Evolutionary conservation across 2,888 invertebrate species (phyloP).

Genomic region (Incurvaria masculella): DNA sequence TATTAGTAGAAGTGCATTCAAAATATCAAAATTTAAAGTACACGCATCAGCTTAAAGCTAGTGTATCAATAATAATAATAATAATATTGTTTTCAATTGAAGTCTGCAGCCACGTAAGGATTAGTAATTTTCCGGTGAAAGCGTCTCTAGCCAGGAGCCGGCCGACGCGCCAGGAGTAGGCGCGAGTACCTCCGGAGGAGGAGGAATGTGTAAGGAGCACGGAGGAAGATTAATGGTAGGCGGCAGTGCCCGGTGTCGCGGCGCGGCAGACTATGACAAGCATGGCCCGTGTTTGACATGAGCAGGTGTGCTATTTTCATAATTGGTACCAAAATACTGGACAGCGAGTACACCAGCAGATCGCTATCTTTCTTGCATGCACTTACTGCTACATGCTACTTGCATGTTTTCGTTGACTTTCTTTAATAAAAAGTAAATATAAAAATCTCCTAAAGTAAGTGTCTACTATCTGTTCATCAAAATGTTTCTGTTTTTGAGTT

Average conservation of each 20-base stretch:
- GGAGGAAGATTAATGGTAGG: conserved; percentile 47
- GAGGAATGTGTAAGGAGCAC: conserved; percentile 46
- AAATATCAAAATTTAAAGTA: too few relatives aligned
- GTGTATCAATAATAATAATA: not conserved
- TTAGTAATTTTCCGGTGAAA: not conserved
- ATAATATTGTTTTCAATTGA: not conserved
- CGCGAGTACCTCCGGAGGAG: conserved; percentile 24
- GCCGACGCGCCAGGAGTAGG: not conserved
- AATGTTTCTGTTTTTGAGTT: too few relatives aligned
- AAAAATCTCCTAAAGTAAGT: too few relatives aligned
- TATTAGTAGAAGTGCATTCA: too few relatives aligned
- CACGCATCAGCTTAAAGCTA: too few relatives aligned
- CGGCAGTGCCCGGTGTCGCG: conserved; percentile 24
- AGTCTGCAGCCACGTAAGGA: not conserved
- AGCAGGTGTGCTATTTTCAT: conserved; percentile 57
- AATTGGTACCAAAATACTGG: conserved; percentile 32
- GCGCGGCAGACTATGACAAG: conserved; percentile 28
- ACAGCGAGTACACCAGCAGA: too few relatives aligned
- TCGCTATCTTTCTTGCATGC: too few relatives aligned
- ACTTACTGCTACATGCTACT: too few relatives aligned
- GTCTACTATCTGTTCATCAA: too few relatives aligned
- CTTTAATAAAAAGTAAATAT: too few relatives aligned
- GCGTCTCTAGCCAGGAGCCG: not conserved
- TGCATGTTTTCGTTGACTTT: too few relatives aligned
- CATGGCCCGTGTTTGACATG: conserved; percentile 52